Evolutionary conservation across 35 echinoderm and acorn worm genomes (phyloP), one percentile per base, ranked within the genome.

Genomic region (Ophioderma brevispina): DNA sequence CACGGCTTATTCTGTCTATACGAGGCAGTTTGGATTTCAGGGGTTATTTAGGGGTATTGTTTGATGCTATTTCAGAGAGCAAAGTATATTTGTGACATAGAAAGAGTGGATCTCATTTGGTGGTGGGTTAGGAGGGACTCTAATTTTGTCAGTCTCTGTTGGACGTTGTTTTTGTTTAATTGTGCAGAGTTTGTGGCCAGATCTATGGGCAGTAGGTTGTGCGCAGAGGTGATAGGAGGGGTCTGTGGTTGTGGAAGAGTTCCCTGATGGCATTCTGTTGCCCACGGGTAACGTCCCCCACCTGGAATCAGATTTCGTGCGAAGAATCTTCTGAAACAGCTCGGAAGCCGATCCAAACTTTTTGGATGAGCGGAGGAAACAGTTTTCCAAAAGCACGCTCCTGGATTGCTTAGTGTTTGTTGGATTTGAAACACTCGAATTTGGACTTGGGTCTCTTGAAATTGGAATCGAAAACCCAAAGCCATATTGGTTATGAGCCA

Each of bases 261-360:
- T 70, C n/a, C 6, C 2, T 25, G 17, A 25, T n/a, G n/a, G n/a
- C n/a, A n/a, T 37, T 30, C 23, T 30, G 10, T 33, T 64, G 56
- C 23, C n/a, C n/a, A n/a, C n/a, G n/a, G n/a, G 38, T 55, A 64
- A 63, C 59, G 59, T 25, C 37, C 76, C 17, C 34, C n/a, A 25
- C 31, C 83, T 37, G 56, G 23, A 10, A 75, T 40, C 23, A 5
- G 30, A 75, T 80, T 92, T 94, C 90, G 86, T 99, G 28, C 82
- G 87, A 0, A 99, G 42, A 4, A 99, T 46, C 76, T 89, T 95
- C 32, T 93, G 63, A 79, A 99, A 75, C 23, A 99, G 85, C 30
- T 99, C 93, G 1, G 93, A 82, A 21, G 97, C 97, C 15, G 97
- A 99, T 31, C 97, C 97, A 91, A 99, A 99, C 85, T 79, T 93